phyloP scores from a whole-genome alignment of 2,888 invertebrate genomes.

The Branchellion lobata region DNA sequence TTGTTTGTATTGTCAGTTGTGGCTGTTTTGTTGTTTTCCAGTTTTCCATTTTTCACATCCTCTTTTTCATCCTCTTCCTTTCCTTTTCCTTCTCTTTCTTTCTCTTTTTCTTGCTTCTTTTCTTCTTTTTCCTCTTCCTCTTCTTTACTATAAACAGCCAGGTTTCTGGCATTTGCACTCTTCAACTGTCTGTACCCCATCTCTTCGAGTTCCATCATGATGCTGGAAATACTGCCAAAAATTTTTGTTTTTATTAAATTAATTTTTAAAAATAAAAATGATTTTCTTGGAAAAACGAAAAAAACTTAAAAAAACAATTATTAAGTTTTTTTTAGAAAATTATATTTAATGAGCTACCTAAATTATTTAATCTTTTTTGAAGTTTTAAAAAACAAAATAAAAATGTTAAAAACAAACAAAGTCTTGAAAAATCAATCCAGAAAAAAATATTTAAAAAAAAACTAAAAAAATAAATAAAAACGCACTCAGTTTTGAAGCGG shows the following conservation, averaged over 20 bases:
- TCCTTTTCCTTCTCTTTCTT: neutral
- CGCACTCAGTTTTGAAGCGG: slow-evolving; percentile 56
- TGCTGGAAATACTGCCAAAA: neutral
- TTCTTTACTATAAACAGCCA: neutral
- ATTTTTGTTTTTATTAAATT: neutral
- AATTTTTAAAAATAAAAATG: neutral
- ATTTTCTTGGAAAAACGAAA: neutral
- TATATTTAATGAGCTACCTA: too few relatives aligned
- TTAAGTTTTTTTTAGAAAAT: too few relatives aligned
- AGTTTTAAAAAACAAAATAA: neutral
- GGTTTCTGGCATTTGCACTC: neutral
- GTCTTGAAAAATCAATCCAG: too few relatives aligned
- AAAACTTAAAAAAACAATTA: neutral
- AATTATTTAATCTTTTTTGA: too few relatives aligned
- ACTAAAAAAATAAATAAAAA: neutral
- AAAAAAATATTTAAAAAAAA: neutral
- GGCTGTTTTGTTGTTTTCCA: too few relatives aligned
- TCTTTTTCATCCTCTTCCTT: neutral
- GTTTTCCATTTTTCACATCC: neutral
- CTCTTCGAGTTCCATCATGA: neutral
- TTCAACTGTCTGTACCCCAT: neutral
- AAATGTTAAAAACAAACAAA: neutral
- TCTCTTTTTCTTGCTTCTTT: too few relatives aligned
- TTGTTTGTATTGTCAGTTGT: too few relatives aligned
- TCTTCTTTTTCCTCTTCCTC: too few relatives aligned